Evolutionary conservation across 2,797 vertebrate species (phyloP).

Genomic region (Enteromius thamalakanensis): DNA sequence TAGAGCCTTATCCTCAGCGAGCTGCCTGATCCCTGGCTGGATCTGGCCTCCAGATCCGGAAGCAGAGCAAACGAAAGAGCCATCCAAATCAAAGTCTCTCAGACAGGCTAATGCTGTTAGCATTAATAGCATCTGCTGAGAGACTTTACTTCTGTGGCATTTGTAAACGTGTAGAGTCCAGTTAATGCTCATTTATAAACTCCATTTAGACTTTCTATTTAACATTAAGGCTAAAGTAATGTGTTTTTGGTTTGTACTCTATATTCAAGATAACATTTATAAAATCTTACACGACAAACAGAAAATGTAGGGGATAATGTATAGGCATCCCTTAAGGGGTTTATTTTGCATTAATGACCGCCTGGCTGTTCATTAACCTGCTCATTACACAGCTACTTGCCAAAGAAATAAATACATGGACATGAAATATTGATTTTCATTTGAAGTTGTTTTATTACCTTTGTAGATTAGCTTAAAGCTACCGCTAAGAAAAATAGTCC

Average conservation of each 20-base stretch:
- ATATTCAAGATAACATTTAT: slow-evolving; percentile 8
- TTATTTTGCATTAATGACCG: slow-evolving; percentile 16
- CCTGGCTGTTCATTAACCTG: slow-evolving; percentile 21
- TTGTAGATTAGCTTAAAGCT: slow-evolving; percentile 11
- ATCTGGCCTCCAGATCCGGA: slow-evolving; percentile 55
- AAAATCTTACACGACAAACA: background rate
- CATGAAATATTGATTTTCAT: slow-evolving; percentile 33
- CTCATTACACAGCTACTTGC: slow-evolving; percentile 24
- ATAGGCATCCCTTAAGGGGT: slow-evolving; percentile 16
- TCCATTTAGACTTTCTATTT: background rate
- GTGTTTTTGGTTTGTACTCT: background rate
- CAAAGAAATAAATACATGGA: slow-evolving; percentile 17
- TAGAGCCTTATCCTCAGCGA: slow-evolving; percentile 66
- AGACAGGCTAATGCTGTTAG: slow-evolving; percentile 46
- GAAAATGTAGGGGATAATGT: slow-evolving; percentile 1
- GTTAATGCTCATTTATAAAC: background rate
- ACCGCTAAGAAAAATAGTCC: background rate
- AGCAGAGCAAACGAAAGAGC: slow-evolving; percentile 33
- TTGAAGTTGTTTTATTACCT: slow-evolving; percentile 32
- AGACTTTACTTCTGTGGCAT: background rate
- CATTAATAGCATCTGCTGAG: slow-evolving; percentile 39
- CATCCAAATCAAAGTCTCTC: slow-evolving; percentile 45
- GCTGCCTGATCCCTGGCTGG: slow-evolving; percentile 55
- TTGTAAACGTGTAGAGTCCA: background rate
- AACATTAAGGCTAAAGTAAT: background rate